Evolutionary conservation across 2,797 vertebrate genomes (phyloP).

Genomic region (Mycteria americana): DNA sequence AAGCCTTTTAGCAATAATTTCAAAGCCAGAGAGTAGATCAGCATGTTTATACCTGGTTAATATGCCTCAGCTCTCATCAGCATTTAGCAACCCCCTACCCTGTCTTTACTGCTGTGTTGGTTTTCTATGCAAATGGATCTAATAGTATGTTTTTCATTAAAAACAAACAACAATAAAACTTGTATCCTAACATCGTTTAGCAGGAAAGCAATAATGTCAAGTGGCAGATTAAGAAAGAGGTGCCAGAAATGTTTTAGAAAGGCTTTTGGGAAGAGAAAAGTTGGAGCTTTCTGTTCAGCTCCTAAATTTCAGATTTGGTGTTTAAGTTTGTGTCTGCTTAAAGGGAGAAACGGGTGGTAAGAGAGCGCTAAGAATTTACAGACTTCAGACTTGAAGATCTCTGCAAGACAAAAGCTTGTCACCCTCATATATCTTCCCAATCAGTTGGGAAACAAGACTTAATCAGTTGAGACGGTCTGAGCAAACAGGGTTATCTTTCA

Average conservation of each 20-base stretch:
- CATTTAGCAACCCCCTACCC: not conserved
- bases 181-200: not conserved
- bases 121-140: not conserved
- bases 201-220: not conserved
- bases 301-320: not conserved
- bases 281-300: not conserved
- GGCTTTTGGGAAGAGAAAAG: not conserved
- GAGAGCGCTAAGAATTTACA: not conserved
- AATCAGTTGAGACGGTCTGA: conserved; percentile 25
- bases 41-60: not conserved
- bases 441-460: conserved; percentile 21
- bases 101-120: not conserved
- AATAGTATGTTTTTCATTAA: not conserved
- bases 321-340: not conserved
- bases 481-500: not conserved
- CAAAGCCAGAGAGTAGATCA: not conserved
- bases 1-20: conserved; percentile 31
- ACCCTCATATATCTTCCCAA: not conserved
- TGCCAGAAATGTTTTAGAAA: not conserved
- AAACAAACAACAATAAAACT: not conserved
- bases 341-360: not conserved
- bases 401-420: not conserved
- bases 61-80: not conserved
- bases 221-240: not conserved
- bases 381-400: not conserved